Percentiles rank a stretch among this genome's conserved stretches.
Evolutionary conservation across 2,113 vertebrate genomes (phyloP).

Genomic region (Pelusios castaneus): DNA sequence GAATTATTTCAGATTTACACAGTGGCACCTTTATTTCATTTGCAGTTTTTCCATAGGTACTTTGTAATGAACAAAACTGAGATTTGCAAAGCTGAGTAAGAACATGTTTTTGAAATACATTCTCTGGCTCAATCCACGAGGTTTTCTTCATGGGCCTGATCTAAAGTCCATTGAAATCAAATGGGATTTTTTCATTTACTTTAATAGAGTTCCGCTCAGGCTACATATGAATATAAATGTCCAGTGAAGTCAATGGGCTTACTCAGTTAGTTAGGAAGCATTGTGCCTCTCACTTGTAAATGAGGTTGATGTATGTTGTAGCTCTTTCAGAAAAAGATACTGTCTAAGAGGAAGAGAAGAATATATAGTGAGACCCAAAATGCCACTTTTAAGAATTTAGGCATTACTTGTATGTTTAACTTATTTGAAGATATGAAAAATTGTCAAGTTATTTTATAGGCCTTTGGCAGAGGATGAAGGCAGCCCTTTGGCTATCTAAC

Average conservation of each 20-base stretch:
- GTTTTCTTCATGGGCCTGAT: neutral
- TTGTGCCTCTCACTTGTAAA: neutral
- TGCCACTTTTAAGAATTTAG: neutral
- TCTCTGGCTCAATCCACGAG: neutral
- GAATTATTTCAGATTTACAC: neutral
- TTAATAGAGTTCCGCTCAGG: neutral
- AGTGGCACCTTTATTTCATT: neutral
- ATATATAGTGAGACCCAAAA: neutral
- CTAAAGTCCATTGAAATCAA: neutral
- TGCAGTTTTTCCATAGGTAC: neutral
- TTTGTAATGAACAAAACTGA: neutral
- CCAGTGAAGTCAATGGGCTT: fast-evolving
- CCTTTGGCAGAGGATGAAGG: neutral
- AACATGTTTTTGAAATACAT: neutral
- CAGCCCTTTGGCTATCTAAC: neutral
- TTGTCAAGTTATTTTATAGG: neutral
- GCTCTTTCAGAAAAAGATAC: neutral
- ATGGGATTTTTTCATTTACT: neutral
- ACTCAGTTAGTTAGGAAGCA: neutral
- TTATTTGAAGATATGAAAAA: neutral
- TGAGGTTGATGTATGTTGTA: neutral
- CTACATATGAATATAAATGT: neutral
- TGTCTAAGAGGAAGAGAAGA: neutral
- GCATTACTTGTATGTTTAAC: neutral
- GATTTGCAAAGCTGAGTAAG: neutral